These are phyloP conservation scores for Macroglossus sobrinus DNA, from an alignment of 2,113 vertebrate species.

Conservation along the genomic window DNA sequence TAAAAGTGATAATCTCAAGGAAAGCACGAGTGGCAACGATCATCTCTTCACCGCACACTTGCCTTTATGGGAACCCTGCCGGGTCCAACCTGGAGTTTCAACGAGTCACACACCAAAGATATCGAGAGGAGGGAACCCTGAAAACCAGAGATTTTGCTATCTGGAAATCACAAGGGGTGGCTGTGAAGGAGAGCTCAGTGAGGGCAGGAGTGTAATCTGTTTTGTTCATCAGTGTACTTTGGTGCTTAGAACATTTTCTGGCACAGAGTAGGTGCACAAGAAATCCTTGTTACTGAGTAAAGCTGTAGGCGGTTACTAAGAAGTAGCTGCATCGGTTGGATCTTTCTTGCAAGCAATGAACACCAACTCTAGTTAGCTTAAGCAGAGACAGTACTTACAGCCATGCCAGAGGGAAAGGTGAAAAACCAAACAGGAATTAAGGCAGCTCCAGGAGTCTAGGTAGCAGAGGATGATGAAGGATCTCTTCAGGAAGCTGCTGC, in stretches of 20 bases:
- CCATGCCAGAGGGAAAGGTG: neutral
- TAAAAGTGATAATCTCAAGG: conserved; percentile 48
- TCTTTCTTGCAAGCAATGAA: neutral
- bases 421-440: neutral
- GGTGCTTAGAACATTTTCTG: neutral
- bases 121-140: neutral
- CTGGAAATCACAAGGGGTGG: neutral
- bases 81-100: neutral
- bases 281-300: neutral
- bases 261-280: neutral
- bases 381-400: neutral
- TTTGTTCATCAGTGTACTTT: neutral
- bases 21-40: conserved; percentile 52
- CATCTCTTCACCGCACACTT: conserved; percentile 46
- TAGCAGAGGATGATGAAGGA: neutral
- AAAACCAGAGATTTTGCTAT: neutral
- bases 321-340: neutral
- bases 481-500: neutral
- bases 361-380: neutral
- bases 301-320: neutral
- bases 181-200: neutral
- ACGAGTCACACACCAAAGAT: conserved; percentile 44
- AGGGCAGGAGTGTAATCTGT: neutral
- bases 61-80: neutral
- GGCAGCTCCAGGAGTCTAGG: neutral